Evolutionary conservation across 2,888 invertebrate species (phyloP).

Genomic region (Cotesia congregata): DNA sequence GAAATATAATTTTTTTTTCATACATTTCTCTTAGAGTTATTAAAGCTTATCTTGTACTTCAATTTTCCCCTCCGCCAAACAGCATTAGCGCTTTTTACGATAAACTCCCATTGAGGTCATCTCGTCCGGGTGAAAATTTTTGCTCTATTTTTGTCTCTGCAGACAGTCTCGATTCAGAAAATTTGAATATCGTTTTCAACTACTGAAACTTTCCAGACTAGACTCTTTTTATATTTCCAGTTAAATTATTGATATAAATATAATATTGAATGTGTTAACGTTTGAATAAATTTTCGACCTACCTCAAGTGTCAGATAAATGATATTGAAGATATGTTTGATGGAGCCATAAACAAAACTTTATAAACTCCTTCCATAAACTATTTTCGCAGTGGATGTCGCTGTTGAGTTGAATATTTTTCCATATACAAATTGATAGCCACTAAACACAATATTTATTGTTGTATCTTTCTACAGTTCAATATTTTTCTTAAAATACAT

Average conservation of each 20-base stretch:
- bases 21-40: neutral
- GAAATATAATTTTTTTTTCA: neutral
- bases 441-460: neutral
- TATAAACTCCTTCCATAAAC: conserved; percentile 3
- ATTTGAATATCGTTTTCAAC: neutral
- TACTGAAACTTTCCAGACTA: neutral
- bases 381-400: neutral
- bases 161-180: neutral
- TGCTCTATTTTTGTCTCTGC: neutral
- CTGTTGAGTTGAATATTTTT: neutral
- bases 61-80: neutral
- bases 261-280: neutral
- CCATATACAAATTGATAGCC: neutral
- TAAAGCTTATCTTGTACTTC: neutral
- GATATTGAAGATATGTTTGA: neutral
- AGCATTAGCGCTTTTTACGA: neutral
- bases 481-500: too few species aligned
- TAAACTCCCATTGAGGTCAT: neutral
- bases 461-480: neutral
- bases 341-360: neutral
- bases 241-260: conserved; percentile 4
- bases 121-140: neutral
- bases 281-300: neutral
- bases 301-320: neutral
- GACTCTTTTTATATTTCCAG: conserved; percentile 2